Base-by-base conservation (phyloP, 2,888 invertebrate species). In the Clitarchus hookeri region DNA sequence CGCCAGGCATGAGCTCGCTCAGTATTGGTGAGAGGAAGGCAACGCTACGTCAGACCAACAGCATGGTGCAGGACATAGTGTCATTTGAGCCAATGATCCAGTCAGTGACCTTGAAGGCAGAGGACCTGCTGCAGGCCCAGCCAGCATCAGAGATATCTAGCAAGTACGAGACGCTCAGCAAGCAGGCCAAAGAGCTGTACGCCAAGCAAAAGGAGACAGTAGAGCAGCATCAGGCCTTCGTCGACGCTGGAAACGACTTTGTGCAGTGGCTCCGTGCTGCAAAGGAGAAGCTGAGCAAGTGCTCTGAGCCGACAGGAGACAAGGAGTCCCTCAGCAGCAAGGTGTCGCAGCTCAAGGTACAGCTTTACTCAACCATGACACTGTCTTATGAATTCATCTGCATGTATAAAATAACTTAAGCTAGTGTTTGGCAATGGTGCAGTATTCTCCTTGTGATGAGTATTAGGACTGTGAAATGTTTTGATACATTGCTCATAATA, bases 11-110 rank as follows among this genome's bases (percentile, higher is more conserved):
- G 8, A 96, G 96, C 87, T 94, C 96, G 9, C 92, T 97, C 54
- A 95, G 96, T 86, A 94, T 96, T 84, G 97, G 97, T 85, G 98
- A 98, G 91, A 94, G 97, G 86, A 97, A 97, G 92, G 97, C 97
- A 11, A 97, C 96, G 90, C 93, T 98, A 83, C 94, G 98, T 89
- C 97, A 97, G 92, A 98, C 98, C 86, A 97, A 97, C 92, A 97
- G 97, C 91, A 97, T 98, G 90, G 97, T 98, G 82, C 98, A 98
- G 92, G 98, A 99, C 92, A 98, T 98, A 90, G 97, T 98, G 89
- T 97, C 98, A 85, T 98, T 98, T 92, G 98, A 98, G 91, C 98
- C 98, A 85, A 98, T 98, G 97, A 98, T 98, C 89, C 98, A 98
- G 91, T 98, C 98, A 82, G 97, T 98, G 79, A 96, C 97, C 86